Evolutionary conservation across 2,113 vertebrate genomes (phyloP).

Genomic region (Cygnus buccinator): DNA sequence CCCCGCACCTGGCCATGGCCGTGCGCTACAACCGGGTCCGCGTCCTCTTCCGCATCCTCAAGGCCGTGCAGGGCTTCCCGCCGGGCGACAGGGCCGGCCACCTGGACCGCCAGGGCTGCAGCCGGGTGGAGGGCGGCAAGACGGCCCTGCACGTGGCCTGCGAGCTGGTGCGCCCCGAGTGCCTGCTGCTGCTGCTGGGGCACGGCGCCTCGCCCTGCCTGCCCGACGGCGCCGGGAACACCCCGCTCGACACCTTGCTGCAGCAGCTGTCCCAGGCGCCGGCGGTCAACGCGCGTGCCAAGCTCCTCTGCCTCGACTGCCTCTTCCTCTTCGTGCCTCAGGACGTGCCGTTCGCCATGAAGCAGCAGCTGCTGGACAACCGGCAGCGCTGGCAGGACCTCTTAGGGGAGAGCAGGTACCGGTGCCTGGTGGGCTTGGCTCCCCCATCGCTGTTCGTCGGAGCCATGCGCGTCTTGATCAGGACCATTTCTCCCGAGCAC

Average conservation of each 20-base stretch:
- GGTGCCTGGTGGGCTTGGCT: constrained; percentile 83
- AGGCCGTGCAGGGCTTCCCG: constrained; percentile 73
- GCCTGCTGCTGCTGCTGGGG: constrained; percentile 85
- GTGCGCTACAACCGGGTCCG: constrained; percentile 90
- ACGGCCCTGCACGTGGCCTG: constrained; percentile 87
- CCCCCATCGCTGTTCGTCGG: constrained; percentile 85
- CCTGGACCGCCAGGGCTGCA: constrained; percentile 84
- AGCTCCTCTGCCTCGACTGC: constrained; percentile 85
- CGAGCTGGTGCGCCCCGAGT: constrained; percentile 85
- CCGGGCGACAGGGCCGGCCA: constrained; percentile 56
- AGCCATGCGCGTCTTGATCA: constrained; percentile 88
- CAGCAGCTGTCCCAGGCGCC: constrained; percentile 68
- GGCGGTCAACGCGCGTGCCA: constrained; percentile 25
- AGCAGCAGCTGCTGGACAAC: constrained; percentile 78
- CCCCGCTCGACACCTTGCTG: constrained; percentile 84
- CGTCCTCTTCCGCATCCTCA: constrained; percentile 84
- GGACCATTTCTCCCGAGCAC: constrained; percentile 80
- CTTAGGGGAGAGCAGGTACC: constrained; percentile 83
- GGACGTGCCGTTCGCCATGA: constrained; percentile 62
- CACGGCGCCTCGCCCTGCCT: constrained; percentile 82
- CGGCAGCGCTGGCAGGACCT: constrained; percentile 81
- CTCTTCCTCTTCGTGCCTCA: constrained; percentile 86
- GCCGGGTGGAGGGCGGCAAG: constrained; percentile 85
- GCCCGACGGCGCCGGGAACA: constrained; percentile 73
- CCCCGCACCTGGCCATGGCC: constrained; percentile 86